A percentile compares a stretch with the other conserved stretches of the same genome.
Conservation (phyloP, 1,140 invertebrate genomes). For the Ectropis grisescens region DNA sequence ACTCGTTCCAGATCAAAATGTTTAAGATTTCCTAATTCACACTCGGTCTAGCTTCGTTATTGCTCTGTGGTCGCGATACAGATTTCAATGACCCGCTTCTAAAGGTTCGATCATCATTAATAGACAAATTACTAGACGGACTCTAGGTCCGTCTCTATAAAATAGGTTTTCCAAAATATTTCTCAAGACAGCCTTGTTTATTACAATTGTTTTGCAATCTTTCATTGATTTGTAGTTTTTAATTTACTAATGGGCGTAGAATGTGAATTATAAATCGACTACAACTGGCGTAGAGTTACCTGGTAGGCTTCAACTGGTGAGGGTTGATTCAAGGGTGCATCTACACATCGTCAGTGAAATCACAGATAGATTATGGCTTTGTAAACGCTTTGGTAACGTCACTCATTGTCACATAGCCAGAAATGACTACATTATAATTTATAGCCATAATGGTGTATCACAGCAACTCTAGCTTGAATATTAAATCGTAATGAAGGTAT, state of each 20-base stretch:
- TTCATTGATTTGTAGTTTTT: no score
- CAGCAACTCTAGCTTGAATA: constrained; percentile 67
- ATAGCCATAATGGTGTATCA: constrained; percentile 67
- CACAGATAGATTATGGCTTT: constrained; percentile 37
- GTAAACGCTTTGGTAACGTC: constrained; percentile 14
- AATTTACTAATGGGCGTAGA: no score
- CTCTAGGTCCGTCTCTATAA: no score
- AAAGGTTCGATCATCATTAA: no score
- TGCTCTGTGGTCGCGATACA: no score
- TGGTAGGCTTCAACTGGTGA: no score
- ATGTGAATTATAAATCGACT: no score
- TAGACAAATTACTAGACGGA: no score
- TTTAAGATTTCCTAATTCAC: constrained; percentile 16
- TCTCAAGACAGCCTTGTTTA: constrained; percentile 18
- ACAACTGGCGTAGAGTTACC: no score
- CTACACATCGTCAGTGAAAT: constrained; percentile 40
- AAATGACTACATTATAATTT: constrained; percentile 41
- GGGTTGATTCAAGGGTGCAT: constrained; percentile 18
- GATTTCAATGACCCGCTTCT: no score
- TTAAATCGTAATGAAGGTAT: constrained; percentile 55
- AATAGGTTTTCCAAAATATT: constrained; percentile 16
- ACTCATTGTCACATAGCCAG: constrained; percentile 23
- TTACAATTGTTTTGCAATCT: no score
- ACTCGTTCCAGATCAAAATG: constrained; percentile 35
- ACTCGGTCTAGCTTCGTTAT: constrained; percentile 10